Conservation (phyloP, 2,797 vertebrate species). For the Champsocephalus esox region DNA sequence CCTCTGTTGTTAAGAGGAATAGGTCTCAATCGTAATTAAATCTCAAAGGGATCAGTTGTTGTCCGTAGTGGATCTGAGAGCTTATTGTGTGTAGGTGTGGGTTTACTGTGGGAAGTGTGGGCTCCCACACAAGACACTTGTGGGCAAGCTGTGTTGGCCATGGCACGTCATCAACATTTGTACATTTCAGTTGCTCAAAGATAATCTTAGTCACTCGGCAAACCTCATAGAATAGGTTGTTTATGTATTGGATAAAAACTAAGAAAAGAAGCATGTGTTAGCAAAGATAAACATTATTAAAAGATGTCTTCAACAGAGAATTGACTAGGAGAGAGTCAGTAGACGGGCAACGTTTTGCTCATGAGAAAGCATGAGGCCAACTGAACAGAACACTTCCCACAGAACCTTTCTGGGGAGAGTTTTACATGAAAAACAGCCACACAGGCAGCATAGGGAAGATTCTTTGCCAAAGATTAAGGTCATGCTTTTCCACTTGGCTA, state of each 20-base stretch:
- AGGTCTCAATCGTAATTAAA: not conserved
- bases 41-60: not conserved
- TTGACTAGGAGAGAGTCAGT: not conserved
- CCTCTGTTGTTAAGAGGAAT: not conserved
- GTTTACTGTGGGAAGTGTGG: not conserved
- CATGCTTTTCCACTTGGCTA: constrained; percentile 59
- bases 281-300: constrained; percentile 2
- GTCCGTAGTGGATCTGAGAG: not conserved
- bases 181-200: not conserved
- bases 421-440: not conserved
- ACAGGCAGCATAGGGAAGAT: constrained; percentile 21
- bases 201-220: not conserved
- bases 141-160: not conserved
- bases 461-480: constrained; percentile 41
- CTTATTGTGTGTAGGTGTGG: not conserved
- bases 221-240: not conserved
- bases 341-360: not conserved
- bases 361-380: constrained; percentile 25
- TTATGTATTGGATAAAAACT: not conserved
- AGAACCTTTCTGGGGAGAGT: constrained; percentile 20
- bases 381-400: constrained; percentile 18
- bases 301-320: constrained; percentile 3
- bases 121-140: not conserved
- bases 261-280: not conserved
- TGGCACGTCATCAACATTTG: not conserved